Evolutionary conservation across 2,113 vertebrate genomes (phyloP), one percentile per base, ranked within the genome.

Genomic region (Calypte anna): DNA sequence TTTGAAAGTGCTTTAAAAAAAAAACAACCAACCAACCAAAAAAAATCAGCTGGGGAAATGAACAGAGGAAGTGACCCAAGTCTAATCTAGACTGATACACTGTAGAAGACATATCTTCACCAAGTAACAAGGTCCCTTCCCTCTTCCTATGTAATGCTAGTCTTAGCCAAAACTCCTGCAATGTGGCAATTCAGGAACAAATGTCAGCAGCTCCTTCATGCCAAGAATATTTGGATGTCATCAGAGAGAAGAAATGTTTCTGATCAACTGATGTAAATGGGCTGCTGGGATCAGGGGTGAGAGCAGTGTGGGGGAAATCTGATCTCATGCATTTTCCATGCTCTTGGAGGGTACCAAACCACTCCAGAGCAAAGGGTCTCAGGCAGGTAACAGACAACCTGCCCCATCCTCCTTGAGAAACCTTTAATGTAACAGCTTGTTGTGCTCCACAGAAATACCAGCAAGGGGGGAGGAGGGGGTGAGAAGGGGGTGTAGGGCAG

Each of bases 1-100:
- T 93, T 74, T 95, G 78, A 88, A 88, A 88, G 59, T 90, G 48
- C 21, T n/a, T 83, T 78, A 64, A 63, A 83, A 92, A 50, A 50
- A 48, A 50, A 23, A 11, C 40, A 40, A 40, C 40, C 40, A 40
- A 40, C 40, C 40, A 40, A 40, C 38, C 38, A 69, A 77, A 58
- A 38, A 72, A 61, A 48, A 64, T 25, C 51, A 67, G 43, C 79
- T 84, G 57, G 85, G 67, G 79, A 95, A 86, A 94, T 86, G 75
- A 93, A 90, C 7, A 81, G 75, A 88, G 85, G 79, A 78, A 95
- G 79, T 83, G 90, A 93, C 85, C 88, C 82, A 86, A 44, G 69
- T 53, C 55, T 85, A 86, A 90, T 77, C 85, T 73, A 70, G 84
- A 92, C 53, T 74, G 84, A 90, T 85, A 67, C 53, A 16, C 78